Evolutionary conservation across 2,797 vertebrate species (phyloP), one percentile per base, ranked within the genome.

Genomic region (Rhadinocentrus ornatus): DNA sequence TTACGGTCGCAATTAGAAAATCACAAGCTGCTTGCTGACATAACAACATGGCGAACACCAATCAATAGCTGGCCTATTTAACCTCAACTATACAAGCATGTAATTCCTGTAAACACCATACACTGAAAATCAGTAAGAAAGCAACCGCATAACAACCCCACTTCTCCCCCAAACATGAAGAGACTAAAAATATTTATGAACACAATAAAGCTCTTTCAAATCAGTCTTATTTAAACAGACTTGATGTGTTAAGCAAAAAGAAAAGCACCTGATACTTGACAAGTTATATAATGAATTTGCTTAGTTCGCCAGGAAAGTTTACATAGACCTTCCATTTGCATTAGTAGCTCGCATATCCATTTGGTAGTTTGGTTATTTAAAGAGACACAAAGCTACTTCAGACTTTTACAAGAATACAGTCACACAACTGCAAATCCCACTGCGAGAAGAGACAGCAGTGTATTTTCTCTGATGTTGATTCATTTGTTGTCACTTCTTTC

Each of bases 281-380:
- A 37, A 56, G 81, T 93, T 92, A 66, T 76, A 89, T 91, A 89
- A 92, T 55, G 37, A 39, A 91, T 94, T 93, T 93, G 89, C 88
- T 83, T 93, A 85, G 82, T 71, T 72, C 1, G 31, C 57, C 65
- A 50, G 62, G 18, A 63, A 83, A 64, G 85, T 93, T 93, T 92
- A 82, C 91, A 93, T 91, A 68, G 82, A n/a, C 55, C 78, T 39
- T 16, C 13, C 77, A 84, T 93, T 93, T 94, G 90, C 92, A 89
- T 85, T 22, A 72, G 81, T 64, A 73, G 80, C 54, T 66, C 69
- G 77, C 80, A 89, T 88, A 88, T 85, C 83, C 72, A 88, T 86
- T 85, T 81, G 74, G 78, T 73, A 82, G 75, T 72, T 77, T 82
- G 61, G 84, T 77, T 80, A 77, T 83, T 86, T 89, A 82, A 88